phyloP scores from a whole-genome alignment of 2,888 invertebrate genomes.

The Drosophila falleni region DNA sequence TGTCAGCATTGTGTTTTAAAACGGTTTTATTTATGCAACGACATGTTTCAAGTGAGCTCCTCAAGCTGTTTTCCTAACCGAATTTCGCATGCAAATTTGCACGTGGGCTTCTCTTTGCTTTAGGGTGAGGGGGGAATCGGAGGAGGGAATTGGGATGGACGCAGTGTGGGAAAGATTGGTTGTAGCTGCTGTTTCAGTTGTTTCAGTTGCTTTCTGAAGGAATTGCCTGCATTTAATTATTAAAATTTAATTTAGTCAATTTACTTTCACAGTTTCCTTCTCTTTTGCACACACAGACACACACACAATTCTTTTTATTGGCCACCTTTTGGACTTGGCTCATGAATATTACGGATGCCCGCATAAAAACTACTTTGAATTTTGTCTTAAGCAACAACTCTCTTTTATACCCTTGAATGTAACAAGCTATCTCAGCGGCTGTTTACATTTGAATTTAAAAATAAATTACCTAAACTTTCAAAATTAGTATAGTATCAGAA shows the following conservation, averaged over 20 bases:
- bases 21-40: slow-evolving; percentile 78
- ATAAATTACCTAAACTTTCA: too few species aligned
- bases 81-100: slow-evolving; percentile 77
- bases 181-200: slow-evolving; percentile 16
- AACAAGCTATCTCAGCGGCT: background rate
- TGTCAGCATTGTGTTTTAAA: slow-evolving; percentile 64
- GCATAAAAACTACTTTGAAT: slow-evolving; percentile 54
- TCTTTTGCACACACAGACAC: background rate
- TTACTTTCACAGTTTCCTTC: slow-evolving; percentile 34
- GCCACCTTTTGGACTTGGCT: slow-evolving; percentile 42
- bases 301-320: slow-evolving; percentile 45
- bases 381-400: slow-evolving; percentile 24
- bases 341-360: slow-evolving; percentile 55
- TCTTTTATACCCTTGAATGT: slow-evolving; percentile 3
- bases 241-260: slow-evolving; percentile 79
- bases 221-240: slow-evolving; percentile 72
- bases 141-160: too few species aligned
- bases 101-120: slow-evolving; percentile 47
- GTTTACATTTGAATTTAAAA: background rate
- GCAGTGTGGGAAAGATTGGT: background rate
- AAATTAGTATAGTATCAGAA: too few species aligned
- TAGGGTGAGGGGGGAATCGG: background rate
- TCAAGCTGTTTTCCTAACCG: slow-evolving; percentile 72
- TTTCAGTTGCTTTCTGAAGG: slow-evolving; percentile 9
- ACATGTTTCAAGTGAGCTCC: slow-evolving; percentile 70